Evolutionary conservation across 2,797 vertebrate genomes (phyloP).

Genomic region (Muscicapa striata): DNA sequence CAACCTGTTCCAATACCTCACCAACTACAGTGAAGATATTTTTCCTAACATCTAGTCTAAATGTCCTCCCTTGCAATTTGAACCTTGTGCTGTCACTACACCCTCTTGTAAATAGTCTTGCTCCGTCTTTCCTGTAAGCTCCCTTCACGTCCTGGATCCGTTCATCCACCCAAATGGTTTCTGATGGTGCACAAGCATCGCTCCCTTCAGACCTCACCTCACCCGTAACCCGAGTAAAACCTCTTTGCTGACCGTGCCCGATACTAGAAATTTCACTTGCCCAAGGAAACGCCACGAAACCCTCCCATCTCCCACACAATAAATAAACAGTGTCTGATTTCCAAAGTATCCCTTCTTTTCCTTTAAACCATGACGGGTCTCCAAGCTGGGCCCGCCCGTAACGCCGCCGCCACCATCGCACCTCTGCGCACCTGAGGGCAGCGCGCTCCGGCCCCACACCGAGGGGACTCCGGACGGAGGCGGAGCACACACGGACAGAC

Average conservation of each 20-base stretch:
- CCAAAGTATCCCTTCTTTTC: background rate
- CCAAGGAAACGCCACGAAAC: background rate
- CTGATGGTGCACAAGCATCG: background rate
- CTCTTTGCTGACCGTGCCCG: background rate
- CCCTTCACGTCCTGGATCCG: background rate
- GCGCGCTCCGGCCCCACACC: accelerated
- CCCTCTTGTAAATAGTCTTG: background rate
- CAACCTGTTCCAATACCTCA: background rate
- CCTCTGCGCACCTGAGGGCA: background rate
- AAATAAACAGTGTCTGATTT: background rate
- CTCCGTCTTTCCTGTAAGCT: background rate
- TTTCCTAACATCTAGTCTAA: background rate
- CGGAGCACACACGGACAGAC: background rate
- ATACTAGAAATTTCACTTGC: background rate
- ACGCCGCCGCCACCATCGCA: accelerated
- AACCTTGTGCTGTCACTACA: background rate
- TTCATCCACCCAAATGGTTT: background rate
- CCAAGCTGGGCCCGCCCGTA: accelerated
- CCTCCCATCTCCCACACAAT: background rate
- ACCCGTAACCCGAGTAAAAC: background rate
- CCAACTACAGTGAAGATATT: background rate
- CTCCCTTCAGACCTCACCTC: background rate
- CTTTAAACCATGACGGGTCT: accelerated
- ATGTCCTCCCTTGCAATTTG: background rate
- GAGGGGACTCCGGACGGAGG: accelerated